Conservation (phyloP, 1,140 invertebrate genomes). For the Euura saliciscinereae region DNA sequence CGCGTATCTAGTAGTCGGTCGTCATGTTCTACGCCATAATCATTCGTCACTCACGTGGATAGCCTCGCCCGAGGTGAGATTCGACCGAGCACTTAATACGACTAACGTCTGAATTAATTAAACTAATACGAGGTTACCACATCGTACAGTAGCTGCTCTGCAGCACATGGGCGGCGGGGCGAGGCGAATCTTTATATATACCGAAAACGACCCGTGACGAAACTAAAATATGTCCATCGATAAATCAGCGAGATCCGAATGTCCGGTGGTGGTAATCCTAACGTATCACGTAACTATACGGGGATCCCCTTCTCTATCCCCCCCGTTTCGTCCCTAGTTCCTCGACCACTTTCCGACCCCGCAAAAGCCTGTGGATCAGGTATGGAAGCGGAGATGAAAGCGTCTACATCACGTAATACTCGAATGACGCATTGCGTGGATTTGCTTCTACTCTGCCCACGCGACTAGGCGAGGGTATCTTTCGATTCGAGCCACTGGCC, state of each 20-base stretch:
- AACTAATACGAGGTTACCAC: neutral
- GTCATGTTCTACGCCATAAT: neutral
- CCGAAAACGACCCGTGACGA: neutral
- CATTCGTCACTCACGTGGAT: neutral
- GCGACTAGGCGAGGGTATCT: neutral
- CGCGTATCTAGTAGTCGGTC: neutral
- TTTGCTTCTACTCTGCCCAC: neutral
- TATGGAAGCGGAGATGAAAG: neutral
- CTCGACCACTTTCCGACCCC: no score
- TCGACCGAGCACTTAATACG: neutral
- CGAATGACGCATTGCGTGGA: neutral
- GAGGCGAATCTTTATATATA: neutral
- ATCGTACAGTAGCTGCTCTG: no score
- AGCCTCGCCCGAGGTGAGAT: neutral
- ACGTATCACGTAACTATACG: neutral
- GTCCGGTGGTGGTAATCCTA: neutral
- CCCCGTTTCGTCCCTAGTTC: neutral
- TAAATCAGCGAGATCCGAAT: neutral
- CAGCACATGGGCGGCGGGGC: neutral
- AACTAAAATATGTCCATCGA: neutral
- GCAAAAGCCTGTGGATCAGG: no score
- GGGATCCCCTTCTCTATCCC: neutral
- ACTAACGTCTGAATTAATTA: neutral
- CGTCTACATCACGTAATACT: neutral
- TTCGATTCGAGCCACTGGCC: neutral